Evolutionary conservation across 1,140 invertebrate species (phyloP).

Genomic region (Macrobrachium nipponense): DNA sequence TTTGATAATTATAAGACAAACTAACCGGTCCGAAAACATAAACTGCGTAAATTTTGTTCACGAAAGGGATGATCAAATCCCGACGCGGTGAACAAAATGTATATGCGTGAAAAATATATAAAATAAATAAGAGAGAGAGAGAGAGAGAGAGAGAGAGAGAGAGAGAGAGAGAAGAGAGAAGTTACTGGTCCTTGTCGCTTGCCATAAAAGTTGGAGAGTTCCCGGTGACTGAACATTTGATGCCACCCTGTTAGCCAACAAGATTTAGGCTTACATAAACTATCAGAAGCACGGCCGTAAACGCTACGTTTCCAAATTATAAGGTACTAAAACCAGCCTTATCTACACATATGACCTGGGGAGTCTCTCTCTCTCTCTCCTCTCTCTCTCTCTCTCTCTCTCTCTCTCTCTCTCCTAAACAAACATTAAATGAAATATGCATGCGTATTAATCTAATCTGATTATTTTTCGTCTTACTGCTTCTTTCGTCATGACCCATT

Average conservation of each 20-base stretch:
- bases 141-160: slow-evolving; percentile 12
- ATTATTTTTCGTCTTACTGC: too few relatives aligned
- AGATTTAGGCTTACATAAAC: slow-evolving; percentile 41
- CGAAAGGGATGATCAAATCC: too few relatives aligned
- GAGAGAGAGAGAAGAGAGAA: slow-evolving; percentile 8
- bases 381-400: neutral
- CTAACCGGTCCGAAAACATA: too few relatives aligned
- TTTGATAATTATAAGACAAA: too few relatives aligned
- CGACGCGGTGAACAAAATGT: too few relatives aligned
- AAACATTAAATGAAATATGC: too few relatives aligned
- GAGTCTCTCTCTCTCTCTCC: neutral
- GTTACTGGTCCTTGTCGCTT: neutral
- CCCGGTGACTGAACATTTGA: neutral
- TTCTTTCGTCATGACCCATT: too few relatives aligned
- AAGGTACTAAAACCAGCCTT: slow-evolving; percentile 47
- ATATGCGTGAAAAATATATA: neutral
- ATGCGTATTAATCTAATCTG: too few relatives aligned
- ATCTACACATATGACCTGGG: neutral
- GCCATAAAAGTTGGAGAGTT: neutral
- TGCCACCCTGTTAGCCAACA: slow-evolving; percentile 16
- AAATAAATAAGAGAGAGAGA: neutral
- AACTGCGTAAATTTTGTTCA: too few relatives aligned
- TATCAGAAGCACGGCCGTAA: slow-evolving; percentile 40
- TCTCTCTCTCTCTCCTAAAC: neutral
- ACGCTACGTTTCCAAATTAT: slow-evolving; percentile 54